A percentile compares a stretch with the other conserved stretches of the same genome.
phyloP scores from a whole-genome alignment of 2,797 vertebrate genomes.

The Danio albolineatus region DNA sequence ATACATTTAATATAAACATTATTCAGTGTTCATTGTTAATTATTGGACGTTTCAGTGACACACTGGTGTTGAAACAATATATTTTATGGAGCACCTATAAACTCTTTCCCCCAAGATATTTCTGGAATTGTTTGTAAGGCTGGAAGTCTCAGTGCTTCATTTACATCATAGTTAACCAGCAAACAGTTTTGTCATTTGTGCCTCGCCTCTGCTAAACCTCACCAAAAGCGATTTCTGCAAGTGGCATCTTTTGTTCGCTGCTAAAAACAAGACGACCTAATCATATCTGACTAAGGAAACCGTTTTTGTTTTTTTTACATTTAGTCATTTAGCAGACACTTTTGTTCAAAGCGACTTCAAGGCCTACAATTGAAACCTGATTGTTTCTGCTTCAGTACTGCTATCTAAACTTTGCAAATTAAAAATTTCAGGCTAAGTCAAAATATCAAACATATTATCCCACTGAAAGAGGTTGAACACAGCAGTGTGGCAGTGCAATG shows the following conservation, averaged over 20 bases:
- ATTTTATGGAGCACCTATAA: not conserved
- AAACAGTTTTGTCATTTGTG: not conserved
- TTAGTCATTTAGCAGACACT: too few relatives aligned
- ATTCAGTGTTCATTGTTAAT: too few relatives aligned
- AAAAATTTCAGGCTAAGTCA: too few relatives aligned
- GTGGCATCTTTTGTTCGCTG: not conserved
- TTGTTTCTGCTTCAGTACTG: not conserved
- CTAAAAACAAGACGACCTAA: not conserved
- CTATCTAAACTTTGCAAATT: not conserved
- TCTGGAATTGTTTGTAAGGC: not conserved
- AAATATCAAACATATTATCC: not conserved
- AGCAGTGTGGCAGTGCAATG: conserved; percentile 14
- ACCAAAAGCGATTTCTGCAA: not conserved
- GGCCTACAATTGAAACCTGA: too few relatives aligned
- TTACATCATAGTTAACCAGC: not conserved
- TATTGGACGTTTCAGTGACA: too few relatives aligned
- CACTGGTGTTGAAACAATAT: too few relatives aligned
- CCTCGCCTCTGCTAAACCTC: not conserved
- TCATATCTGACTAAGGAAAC: not conserved
- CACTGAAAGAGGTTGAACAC: not conserved
- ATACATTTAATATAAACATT: too few relatives aligned
- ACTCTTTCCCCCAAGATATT: not conserved
- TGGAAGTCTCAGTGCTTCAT: not conserved
- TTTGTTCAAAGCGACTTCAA: too few relatives aligned
- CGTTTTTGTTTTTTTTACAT: not conserved